Percentiles rank a stretch among this genome's conserved stretches.
phyloP scores from a whole-genome alignment of 2,113 vertebrate species.

The Triplophysa rosa region DNA sequence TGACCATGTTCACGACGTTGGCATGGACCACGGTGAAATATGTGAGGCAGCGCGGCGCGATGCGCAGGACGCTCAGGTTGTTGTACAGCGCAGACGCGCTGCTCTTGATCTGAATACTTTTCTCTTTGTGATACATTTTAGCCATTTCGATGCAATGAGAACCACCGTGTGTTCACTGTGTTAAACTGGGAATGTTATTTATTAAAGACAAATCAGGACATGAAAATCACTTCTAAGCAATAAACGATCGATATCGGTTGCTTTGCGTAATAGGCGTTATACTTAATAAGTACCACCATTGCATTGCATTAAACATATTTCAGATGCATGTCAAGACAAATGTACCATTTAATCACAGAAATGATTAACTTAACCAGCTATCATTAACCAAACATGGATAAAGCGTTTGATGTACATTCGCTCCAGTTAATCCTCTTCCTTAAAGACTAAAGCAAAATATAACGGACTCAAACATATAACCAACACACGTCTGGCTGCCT shows the following conservation, averaged over 20 bases:
- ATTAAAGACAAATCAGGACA: background rate
- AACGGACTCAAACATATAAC: background rate
- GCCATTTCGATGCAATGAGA: constrained; percentile 6
- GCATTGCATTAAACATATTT: constrained; percentile 6
- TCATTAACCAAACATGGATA: background rate
- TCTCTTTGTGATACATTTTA: constrained; percentile 84
- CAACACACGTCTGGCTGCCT: background rate
- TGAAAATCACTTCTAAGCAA: background rate
- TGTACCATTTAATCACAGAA: too few species aligned
- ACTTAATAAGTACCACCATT: background rate
- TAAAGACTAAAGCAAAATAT: background rate
- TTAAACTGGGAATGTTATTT: background rate
- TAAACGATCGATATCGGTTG: too few species aligned
- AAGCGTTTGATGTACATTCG: background rate
- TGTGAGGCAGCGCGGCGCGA: constrained; percentile 72
- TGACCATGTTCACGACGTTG: constrained; percentile 82
- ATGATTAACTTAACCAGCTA: background rate
- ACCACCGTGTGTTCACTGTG: background rate
- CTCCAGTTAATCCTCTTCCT: constrained; percentile 1
- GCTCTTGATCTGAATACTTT: constrained; percentile 79
- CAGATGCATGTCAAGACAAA: background rate
- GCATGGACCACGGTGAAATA: constrained; percentile 85
- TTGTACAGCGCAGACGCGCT: constrained; percentile 87
- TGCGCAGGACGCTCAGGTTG: constrained; percentile 86
- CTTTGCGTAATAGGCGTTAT: background rate